phyloP scores from a whole-genome alignment of 2,113 vertebrate genomes.

The Labeo rohita region DNA sequence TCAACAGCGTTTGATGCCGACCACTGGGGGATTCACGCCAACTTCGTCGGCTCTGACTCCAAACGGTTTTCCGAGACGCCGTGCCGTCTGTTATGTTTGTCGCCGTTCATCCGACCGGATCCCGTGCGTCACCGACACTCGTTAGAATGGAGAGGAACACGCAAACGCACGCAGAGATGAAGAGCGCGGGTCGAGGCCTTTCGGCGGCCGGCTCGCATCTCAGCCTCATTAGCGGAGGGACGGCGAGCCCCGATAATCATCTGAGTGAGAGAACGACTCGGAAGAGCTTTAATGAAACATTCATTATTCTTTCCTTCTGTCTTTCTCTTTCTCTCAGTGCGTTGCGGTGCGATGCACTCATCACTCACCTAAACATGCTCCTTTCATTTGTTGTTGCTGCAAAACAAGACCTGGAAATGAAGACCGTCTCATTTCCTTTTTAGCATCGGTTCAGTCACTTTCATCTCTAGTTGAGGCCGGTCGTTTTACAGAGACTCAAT shows the following conservation, averaged over 20 bases:
- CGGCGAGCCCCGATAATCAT: slow-evolving; percentile 55
- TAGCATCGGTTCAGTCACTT: background rate
- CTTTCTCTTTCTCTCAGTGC: background rate
- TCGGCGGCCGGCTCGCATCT: background rate
- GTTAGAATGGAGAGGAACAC: background rate
- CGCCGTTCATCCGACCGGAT: background rate
- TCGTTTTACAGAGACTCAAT: background rate
- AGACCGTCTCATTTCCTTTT: slow-evolving; percentile 1
- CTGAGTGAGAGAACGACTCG: slow-evolving; percentile 49
- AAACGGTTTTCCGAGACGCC: background rate
- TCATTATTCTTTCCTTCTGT: slow-evolving; percentile 39
- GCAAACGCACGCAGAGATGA: background rate
- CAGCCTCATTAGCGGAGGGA: slow-evolving; percentile 48
- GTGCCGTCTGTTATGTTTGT: slow-evolving; percentile 24
- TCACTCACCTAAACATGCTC: background rate
- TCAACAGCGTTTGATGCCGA: background rate
- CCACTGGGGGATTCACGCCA: background rate
- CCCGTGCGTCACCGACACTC: slow-evolving; percentile 11
- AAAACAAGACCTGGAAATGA: background rate
- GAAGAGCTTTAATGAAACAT: slow-evolving; percentile 35
- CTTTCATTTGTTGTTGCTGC: background rate
- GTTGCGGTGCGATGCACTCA: background rate
- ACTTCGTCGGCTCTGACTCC: background rate
- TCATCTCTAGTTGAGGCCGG: background rate
- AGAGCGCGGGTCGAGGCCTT: background rate